phyloP scores from a whole-genome alignment of 35 echinoderm and acorn worm species.

The Antedon bifida region DNA sequence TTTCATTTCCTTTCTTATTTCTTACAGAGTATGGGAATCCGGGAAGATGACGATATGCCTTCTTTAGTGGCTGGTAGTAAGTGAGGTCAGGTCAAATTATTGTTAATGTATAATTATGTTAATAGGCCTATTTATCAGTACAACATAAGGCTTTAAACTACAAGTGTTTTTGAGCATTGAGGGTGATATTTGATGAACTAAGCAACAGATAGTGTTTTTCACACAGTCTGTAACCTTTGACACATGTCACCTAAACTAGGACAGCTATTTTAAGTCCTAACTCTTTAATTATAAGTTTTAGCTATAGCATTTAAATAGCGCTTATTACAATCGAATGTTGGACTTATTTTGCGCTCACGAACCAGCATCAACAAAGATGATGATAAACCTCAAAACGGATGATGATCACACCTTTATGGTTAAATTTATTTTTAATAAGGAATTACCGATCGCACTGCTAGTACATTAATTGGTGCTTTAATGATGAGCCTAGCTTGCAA shows the following conservation, averaged over 20 bases:
- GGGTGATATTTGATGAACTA: too few relatives aligned
- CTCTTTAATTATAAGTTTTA: background rate
- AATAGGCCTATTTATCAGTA: background rate
- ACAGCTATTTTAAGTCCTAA: background rate
- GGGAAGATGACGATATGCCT: conserved; percentile 49
- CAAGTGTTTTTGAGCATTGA: background rate
- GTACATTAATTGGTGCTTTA: too few relatives aligned
- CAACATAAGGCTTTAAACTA: background rate
- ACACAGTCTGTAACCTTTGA: too few relatives aligned
- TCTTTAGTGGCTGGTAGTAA: conserved; percentile 33
- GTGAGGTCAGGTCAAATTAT: background rate
- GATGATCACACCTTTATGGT: background rate
- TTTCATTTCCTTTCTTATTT: too few relatives aligned
- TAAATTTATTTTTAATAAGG: background rate
- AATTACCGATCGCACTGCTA: background rate
- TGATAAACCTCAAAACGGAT: background rate
- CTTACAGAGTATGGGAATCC: conserved; percentile 44
- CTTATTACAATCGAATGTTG: background rate
- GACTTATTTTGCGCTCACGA: background rate
- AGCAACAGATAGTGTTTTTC: too few relatives aligned
- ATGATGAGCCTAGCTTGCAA: too few relatives aligned
- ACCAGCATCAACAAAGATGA: background rate
- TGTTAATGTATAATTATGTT: background rate
- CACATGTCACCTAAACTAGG: background rate
- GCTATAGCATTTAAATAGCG: background rate